A percentile compares a stretch with the other conserved stretches of the same genome.
These are phyloP conservation scores for Anser brachyrhynchus DNA, from an alignment of 2,113 vertebrate genomes.

Conservation along the genomic window DNA sequence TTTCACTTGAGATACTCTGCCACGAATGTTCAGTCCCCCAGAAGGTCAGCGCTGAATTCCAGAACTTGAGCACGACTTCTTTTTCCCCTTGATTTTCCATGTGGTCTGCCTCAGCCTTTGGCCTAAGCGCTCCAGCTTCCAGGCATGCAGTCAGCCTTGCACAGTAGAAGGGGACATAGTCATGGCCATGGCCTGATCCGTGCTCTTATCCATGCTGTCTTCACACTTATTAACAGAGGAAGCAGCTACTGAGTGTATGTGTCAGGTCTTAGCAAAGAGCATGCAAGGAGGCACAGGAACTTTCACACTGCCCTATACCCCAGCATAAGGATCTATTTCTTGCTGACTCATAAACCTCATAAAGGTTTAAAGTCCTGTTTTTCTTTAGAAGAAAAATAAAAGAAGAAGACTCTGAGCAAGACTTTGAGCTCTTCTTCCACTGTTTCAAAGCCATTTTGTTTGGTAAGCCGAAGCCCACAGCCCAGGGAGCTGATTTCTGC, in stretches of 20 bases:
- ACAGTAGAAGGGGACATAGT: not conserved
- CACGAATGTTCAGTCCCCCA: not conserved
- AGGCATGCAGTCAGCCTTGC: not conserved
- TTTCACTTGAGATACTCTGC: not conserved
- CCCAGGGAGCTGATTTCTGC: not conserved
- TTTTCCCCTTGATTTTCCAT: not conserved
- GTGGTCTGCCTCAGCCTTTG: not conserved
- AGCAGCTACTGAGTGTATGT: fast-evolving
- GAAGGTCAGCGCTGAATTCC: not conserved
- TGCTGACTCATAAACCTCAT: not conserved
- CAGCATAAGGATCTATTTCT: not conserved
- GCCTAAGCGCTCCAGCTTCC: not conserved
- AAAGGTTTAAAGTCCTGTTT: not conserved
- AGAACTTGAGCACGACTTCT: not conserved
- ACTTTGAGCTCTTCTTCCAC: not conserved
- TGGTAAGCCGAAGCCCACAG: not conserved
- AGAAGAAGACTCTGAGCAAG: not conserved
- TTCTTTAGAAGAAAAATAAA: not conserved
- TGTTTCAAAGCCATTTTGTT: not conserved
- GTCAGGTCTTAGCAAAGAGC: not conserved
- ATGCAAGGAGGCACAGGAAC: not conserved
- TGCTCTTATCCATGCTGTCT: not conserved
- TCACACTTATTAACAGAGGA: not conserved
- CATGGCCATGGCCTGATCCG: not conserved
- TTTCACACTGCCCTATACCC: not conserved